Percentiles rank a stretch among this genome's conserved stretches.
These are phyloP conservation scores for Semicossyphus pulcher DNA, from an alignment of 2,113 vertebrate species.

Conservation along the genomic window DNA sequence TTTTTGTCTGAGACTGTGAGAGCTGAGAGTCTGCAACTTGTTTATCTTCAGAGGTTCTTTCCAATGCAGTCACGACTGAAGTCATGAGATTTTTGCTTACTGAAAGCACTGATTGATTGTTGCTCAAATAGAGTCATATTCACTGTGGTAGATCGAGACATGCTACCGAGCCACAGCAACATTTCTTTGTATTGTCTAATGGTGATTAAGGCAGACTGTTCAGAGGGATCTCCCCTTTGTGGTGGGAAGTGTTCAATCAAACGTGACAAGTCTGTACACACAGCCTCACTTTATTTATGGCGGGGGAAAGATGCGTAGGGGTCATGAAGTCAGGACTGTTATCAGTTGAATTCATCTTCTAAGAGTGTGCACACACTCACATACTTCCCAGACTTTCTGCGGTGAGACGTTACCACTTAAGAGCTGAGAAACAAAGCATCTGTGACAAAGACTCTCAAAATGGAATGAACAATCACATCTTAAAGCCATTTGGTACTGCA, in stretches of 20 bases:
- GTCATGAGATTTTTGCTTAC: constrained; percentile 7
- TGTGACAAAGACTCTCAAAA: constrained; percentile 24
- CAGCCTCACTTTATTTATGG: constrained; percentile 37
- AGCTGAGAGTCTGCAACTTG: constrained; percentile 21
- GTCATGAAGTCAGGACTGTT: constrained; percentile 22
- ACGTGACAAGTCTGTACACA: constrained; percentile 17
- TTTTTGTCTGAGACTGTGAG: constrained; percentile 12
- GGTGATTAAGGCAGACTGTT: constrained; percentile 40
- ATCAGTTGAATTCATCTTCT: constrained; percentile 51
- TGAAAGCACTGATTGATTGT: constrained; percentile 5
- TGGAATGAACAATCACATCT: constrained; percentile 13
- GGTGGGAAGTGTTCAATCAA: constrained; percentile 31
- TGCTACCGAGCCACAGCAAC: constrained; percentile 22
- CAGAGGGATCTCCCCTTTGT: neutral
- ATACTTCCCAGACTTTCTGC: neutral
- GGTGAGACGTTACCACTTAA: constrained; percentile 15
- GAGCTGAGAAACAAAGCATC: constrained; percentile 48
- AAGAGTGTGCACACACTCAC: constrained; percentile 18
- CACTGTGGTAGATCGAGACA: neutral
- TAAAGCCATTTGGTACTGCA: neutral
- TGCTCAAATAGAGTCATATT: constrained; percentile 16
- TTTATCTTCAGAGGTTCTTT: constrained; percentile 52
- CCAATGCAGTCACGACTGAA: constrained; percentile 31
- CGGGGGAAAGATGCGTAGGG: neutral
- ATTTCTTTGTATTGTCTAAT: constrained; percentile 14